Conservation (phyloP, 2,888 invertebrate species). For the Protophormia terraenovae region DNA sequence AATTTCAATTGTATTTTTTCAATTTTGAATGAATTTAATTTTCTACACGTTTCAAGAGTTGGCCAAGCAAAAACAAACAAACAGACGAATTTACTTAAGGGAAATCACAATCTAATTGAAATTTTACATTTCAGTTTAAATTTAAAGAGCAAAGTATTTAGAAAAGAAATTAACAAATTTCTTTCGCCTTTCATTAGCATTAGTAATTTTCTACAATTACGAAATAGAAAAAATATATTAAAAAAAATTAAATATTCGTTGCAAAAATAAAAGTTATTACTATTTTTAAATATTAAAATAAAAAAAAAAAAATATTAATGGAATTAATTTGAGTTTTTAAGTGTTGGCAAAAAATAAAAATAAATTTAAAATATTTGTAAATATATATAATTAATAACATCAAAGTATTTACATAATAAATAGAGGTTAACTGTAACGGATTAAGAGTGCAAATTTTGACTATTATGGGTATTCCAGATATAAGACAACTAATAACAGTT, state of each 20-base stretch:
- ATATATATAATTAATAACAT: not conserved
- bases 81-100: conserved; percentile 58
- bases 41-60: conserved; percentile 49
- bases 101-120: conserved; percentile 54
- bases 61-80: conserved; percentile 27
- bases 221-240: conserved; percentile 48
- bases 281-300: not conserved
- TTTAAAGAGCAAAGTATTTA: conserved; percentile 60
- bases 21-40: conserved; percentile 53
- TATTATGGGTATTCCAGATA: conserved; percentile 84
- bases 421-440: conserved; percentile 16
- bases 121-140: conserved; percentile 58
- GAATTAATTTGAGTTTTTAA: not conserved
- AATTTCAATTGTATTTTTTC: conserved; percentile 46
- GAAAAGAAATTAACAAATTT: conserved; percentile 38
- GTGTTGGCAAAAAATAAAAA: not conserved
- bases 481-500: conserved; percentile 87
- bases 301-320: conserved; percentile 4
- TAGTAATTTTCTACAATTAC: conserved; percentile 47
- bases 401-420: conserved; percentile 42
- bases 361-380: not conserved
- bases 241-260: not conserved
- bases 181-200: not conserved
- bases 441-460: conserved; percentile 39
- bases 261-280: conserved; percentile 12